Conservation (phyloP, 2,888 invertebrate species). For the Axea sp. region DNA sequence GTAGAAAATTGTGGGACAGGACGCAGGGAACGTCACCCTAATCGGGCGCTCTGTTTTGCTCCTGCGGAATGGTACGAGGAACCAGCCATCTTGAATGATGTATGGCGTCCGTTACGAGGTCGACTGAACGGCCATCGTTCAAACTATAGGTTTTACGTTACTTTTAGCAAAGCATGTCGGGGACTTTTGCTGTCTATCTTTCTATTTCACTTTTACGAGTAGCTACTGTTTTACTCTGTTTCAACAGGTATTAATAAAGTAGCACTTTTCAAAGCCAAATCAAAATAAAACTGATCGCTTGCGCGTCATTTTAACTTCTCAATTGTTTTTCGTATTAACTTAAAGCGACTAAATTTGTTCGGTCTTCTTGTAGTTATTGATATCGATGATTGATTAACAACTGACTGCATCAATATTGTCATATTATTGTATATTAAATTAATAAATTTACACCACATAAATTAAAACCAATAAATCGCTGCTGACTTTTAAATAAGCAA, state of each 20-base stretch:
- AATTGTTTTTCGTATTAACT: too few species aligned
- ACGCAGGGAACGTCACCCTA: slow-evolving; percentile 75
- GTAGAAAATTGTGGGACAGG: slow-evolving; percentile 65
- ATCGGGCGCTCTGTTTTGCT: slow-evolving; percentile 66
- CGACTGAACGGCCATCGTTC: slow-evolving; percentile 82
- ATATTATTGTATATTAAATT: too few species aligned
- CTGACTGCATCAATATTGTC: too few species aligned
- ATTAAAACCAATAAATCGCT: too few species aligned
- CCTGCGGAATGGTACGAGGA: slow-evolving; percentile 71
- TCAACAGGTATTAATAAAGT: slow-evolving; percentile 25
- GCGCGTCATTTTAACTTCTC: too few species aligned
- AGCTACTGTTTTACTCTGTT: slow-evolving; percentile 6
- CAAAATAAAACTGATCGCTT: too few species aligned
- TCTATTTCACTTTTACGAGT: slow-evolving; percentile 43
- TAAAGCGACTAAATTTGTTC: too few species aligned
- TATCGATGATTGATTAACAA: too few species aligned
- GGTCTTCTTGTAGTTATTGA: too few species aligned
- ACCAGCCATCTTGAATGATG: slow-evolving; percentile 81
- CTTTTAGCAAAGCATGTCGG: slow-evolving; percentile 69
- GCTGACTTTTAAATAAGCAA: too few species aligned
- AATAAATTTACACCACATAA: too few species aligned
- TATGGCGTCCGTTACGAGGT: slow-evolving; percentile 82
- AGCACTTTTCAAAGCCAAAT: not conserved
- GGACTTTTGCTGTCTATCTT: slow-evolving; percentile 66
- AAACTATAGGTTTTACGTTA: slow-evolving; percentile 71